Evolutionary conservation across 1,140 invertebrate species (phyloP), one percentile per base, ranked within the genome.

Genomic region (Aricia agestis): DNA sequence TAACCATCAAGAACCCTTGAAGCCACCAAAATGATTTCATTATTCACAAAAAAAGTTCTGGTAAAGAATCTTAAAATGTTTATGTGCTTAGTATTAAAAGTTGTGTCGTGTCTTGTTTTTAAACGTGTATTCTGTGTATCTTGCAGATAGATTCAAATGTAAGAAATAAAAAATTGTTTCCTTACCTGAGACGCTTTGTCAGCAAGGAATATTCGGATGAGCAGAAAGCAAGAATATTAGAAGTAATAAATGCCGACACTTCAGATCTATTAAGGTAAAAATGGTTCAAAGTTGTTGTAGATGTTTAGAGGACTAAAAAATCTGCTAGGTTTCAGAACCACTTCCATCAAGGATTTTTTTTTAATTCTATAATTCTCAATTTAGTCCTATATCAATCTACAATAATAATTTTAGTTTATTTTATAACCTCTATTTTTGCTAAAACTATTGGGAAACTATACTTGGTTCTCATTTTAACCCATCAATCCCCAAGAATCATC

Each of bases 191-290:
- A 63, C 19, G 59, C 18, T 63, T 63, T 18, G 18, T 19, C 18
- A 63, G 59, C 19, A 63, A 25, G 18, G 18, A 63, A 70, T 91
- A 87, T 70, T 74, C 80, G 11, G 83, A 85, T 15, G 69, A 61
- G 15, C 71, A 91, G 71, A 86, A 84, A 74, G 65, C 82, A 10
- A 89, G 85, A 77, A 85, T 91, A 58, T 77, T 91, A 57, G 73
- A 84, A 52, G 75, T 85, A 78, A 78, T 89, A 32, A 91, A 89
- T 41, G 67, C 75, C 3, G 79, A 85, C 71, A 17, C 31, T 52
- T 71, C 76, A 31, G 71, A 31, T 1, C 75, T 91, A 18, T 81
- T 81, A 17, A 82, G 76, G 89, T 91, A 77, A 15, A 69, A 42
- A 42, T 42, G 25, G 25, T 25, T 25, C 1, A 25, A 25, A 25